Evolutionary conservation across 2,888 invertebrate species (phyloP), one percentile per base, ranked within the genome.

Genomic region (Orthosia incerta): DNA sequence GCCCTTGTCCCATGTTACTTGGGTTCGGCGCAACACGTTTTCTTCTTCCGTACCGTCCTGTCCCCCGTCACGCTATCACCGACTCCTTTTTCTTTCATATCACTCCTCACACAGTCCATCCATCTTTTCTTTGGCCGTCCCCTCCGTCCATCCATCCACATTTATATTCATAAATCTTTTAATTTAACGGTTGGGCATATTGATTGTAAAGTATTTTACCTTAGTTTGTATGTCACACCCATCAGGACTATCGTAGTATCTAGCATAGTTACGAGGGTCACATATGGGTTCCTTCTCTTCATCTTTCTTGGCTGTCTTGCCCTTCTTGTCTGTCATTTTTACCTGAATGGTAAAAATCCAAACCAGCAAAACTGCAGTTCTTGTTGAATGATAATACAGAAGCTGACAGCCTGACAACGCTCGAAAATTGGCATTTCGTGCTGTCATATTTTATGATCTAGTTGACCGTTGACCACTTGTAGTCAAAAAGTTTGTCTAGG

Each of bases 191-290:
- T 39, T 39, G 39, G 39, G 9, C 39, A 39, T 7, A 39, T 39
- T 39, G 39, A 39, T 39, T 9, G 39, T 39, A 39, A 39, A 39
- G 39, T 31, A 13, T 13, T 26, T 51, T 65, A 94, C 95, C 93
- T 95, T 95, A 69, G 91, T 92, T 0, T 59, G 20, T 3, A 95
- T 75, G 71, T 96, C 91, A 63, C 93, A 92, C 16, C 95, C 95
- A 60, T 96, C 95, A 0, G 95, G 95, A 0, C 91, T 90, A 67
- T 96, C 95, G 74, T 95, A 95, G 79, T 95, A 96, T 50, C 86
- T 88, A 31, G 93, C 91, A 78, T 95, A 94, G 51, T 90, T 93
- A 0, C 92, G 88, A 26, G 55, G 0, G 11, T 77, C 57, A 56
- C 72, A 71, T 63, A 23, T 7, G 23, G 39, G 26, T 16, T 39